Evolutionary conservation across 1,140 invertebrate genomes (phyloP).

Genomic region (Gonioctena quinquepunctata): DNA sequence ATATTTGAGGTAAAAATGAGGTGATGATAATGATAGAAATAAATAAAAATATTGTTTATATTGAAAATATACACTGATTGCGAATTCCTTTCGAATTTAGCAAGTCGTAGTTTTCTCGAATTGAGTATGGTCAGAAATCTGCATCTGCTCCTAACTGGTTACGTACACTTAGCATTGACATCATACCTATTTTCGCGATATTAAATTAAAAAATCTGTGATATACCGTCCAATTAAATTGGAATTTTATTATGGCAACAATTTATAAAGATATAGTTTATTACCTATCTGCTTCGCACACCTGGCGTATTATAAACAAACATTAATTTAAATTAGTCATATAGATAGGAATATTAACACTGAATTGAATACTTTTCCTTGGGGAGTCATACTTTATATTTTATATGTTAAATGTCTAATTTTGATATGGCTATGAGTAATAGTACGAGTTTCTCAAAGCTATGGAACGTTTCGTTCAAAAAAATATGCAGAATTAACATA

Average conservation of each 20-base stretch:
- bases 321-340: neutral
- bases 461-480: neutral
- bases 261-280: neutral
- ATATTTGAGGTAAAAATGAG: too few species aligned
- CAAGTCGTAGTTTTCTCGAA: too few species aligned
- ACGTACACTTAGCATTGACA: neutral
- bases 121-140: neutral
- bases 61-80: too few species aligned
- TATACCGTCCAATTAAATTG: neutral
- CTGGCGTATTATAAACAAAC: neutral
- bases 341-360: neutral
- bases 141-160: neutral
- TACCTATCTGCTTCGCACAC: neutral
- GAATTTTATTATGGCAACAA: neutral
- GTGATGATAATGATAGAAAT: too few species aligned
- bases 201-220: neutral
- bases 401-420: neutral
- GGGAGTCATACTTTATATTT: neutral
- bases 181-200: neutral
- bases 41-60: too few species aligned
- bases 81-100: too few species aligned
- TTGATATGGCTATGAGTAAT: neutral
- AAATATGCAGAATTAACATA: too few species aligned
- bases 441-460: neutral
- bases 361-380: neutral